Conservation (phyloP, 2,797 vertebrate species). For the Luscinia megarhynchos region DNA sequence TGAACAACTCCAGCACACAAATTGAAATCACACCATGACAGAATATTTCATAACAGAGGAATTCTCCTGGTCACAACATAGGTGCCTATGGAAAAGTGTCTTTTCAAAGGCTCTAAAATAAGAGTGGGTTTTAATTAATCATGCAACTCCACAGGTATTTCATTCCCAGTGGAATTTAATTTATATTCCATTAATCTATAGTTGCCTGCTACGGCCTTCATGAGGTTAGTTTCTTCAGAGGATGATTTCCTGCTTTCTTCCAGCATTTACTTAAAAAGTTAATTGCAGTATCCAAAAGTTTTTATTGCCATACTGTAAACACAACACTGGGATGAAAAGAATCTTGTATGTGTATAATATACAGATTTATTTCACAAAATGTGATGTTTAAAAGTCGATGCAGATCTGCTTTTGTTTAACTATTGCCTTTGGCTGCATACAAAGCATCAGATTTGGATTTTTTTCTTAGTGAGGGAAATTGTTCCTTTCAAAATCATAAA, state of each 20-base stretch:
- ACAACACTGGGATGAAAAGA: neutral
- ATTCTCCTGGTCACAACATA: neutral
- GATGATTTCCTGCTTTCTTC: neutral
- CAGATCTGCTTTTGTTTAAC: neutral
- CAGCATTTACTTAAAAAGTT: neutral
- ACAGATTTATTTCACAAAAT: neutral
- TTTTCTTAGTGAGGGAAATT: neutral
- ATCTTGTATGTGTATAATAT: neutral
- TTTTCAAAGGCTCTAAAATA: neutral
- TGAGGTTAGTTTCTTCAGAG: neutral
- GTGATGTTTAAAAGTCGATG: neutral
- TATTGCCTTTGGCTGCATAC: neutral
- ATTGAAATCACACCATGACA: neutral
- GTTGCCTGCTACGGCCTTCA: neutral
- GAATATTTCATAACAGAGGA: neutral
- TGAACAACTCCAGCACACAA: fast-evolving
- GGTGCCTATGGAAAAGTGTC: neutral
- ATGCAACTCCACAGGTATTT: neutral
- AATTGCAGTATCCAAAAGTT: neutral
- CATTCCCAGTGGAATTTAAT: neutral
- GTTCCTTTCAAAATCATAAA: neutral
- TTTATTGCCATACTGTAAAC: neutral
- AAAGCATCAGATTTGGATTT: neutral
- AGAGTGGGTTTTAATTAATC: neutral
- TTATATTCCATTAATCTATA: neutral